Evolutionary conservation across 1,140 invertebrate genomes (phyloP), one percentile per base, ranked within the genome.

Genomic region (Rhynchophorus ferrugineus): DNA sequence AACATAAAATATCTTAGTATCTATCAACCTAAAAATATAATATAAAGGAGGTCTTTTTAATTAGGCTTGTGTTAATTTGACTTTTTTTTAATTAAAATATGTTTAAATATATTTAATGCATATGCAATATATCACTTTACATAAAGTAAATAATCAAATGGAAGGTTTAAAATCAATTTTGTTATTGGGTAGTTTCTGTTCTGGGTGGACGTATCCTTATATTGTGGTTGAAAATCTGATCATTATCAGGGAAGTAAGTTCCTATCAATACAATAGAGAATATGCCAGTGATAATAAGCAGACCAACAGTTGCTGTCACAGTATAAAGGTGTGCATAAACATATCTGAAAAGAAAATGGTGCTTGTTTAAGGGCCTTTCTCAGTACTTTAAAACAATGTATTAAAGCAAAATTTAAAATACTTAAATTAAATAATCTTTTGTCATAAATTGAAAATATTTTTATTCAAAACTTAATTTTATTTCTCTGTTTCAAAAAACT

Each of bases 271-370:
- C 55, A 21, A 69, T 58, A 1, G 65, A 51, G 46, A 69, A 69
- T 8, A 68, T 57, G 43, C 64, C 65, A 11, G 68, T 68, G 19
- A 69, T 59, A 22, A 61, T 55, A 41, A 69, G 62, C 17, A 69
- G 52, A 21, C 62, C 66, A 18, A 68, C 60, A 2, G 68, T 68
- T 20, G 68, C 65, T 14, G 66, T 68, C 18, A 69, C 60, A 21
- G 66, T 69, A 54, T 66, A 69, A 20, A 69, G 54, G 24, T 69
- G 68, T 34, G 68, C 61, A 58, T 69, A 68, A 17, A 66, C 63
- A 47, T 66, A 68, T 45, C 68, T 69, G 37, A 44, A 65, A 66
- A 35, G 58, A 33, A 49, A 51, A 44, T 49, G 46, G 38, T 39
- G n/a, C n/a, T n/a, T n/a, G n/a, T n/a, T n/a, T n/a, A n/a, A n/a